Conservation (phyloP, 2,888 invertebrate genomes). For the Agriopis aurantiaria region DNA sequence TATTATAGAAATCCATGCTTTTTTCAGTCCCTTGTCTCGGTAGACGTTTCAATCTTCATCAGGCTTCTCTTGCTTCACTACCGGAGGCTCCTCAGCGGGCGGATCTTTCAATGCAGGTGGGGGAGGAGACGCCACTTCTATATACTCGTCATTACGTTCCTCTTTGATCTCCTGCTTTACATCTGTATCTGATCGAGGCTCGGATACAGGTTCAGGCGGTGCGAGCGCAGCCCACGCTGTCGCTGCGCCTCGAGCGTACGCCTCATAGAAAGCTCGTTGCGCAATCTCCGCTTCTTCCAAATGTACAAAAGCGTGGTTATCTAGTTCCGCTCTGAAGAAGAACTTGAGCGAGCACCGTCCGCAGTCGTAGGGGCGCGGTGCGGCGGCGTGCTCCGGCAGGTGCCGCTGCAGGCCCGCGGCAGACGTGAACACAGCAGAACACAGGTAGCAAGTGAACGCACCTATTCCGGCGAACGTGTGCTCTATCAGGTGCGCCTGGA, state of each 20-base stretch:
- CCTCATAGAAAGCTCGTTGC: slow-evolving; percentile 80
- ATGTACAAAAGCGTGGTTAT: slow-evolving; percentile 92
- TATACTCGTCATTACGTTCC: slow-evolving; percentile 80
- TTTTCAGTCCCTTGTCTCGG: slow-evolving; percentile 1
- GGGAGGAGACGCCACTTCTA: slow-evolving; percentile 80
- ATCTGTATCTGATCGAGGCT: slow-evolving; percentile 51
- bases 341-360: slow-evolving; percentile 93
- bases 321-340: slow-evolving; percentile 96
- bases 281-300: slow-evolving; percentile 84
- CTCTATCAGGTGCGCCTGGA: slow-evolving; percentile 93
- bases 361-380: slow-evolving; percentile 95
- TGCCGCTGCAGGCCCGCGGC: slow-evolving; percentile 93
- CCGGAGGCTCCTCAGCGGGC: slow-evolving; percentile 53
- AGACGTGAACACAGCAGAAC: slow-evolving; percentile 94
- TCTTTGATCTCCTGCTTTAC: slow-evolving; percentile 80
- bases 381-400: slow-evolving; percentile 92
- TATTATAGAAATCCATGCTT: too few relatives aligned
- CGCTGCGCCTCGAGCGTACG: slow-evolving; percentile 79
- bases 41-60: slow-evolving; percentile 69
- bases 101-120: slow-evolving; percentile 58
- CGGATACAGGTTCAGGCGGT: slow-evolving; percentile 61
- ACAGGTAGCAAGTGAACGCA: slow-evolving; percentile 95
- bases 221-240: slow-evolving; percentile 79
- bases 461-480: slow-evolving; percentile 96
- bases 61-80: slow-evolving; percentile 77